Conservation (phyloP, 2,113 vertebrate genomes). For the Epinephelus lanceolatus region DNA sequence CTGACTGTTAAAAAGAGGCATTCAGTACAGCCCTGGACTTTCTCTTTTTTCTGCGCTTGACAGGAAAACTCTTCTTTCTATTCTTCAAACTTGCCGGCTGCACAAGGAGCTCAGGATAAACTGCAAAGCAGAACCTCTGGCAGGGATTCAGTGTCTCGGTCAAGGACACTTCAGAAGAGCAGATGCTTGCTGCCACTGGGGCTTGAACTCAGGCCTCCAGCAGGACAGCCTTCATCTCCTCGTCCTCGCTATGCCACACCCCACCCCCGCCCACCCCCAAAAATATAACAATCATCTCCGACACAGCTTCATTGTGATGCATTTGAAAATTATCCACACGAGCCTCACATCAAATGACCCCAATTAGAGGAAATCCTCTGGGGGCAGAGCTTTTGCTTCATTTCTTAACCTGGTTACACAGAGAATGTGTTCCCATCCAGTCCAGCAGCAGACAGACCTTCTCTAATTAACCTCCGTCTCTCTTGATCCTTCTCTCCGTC, state of each 20-base stretch:
- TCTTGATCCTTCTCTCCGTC: constrained; percentile 57
- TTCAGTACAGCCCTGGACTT: no score
- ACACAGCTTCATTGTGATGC: constrained; percentile 22
- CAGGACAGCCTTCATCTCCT: constrained; percentile 17
- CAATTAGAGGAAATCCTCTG: constrained; percentile 89
- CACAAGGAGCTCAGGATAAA: constrained; percentile 10
- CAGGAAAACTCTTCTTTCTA: neutral
- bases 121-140: constrained; percentile 4
- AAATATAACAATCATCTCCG: constrained; percentile 33
- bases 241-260: constrained; percentile 9
- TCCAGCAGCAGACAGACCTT: constrained; percentile 82
- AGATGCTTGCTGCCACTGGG: constrained; percentile 53
- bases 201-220: constrained; percentile 40
- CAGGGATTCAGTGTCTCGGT: constrained; percentile 26
- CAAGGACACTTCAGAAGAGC: constrained; percentile 52
- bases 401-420: constrained; percentile 89
- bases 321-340: constrained; percentile 76
- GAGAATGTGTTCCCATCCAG: constrained; percentile 87
- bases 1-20: no score
- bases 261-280: constrained; percentile 6
- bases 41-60: neutral
- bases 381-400: constrained; percentile 87
- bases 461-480: constrained; percentile 81
- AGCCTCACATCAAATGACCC: constrained; percentile 88
- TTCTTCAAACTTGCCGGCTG: neutral